Percentiles rank a stretch among this genome's conserved stretches.
phyloP scores from a whole-genome alignment of 2,113 vertebrate genomes.

The Myotis davidii region DNA sequence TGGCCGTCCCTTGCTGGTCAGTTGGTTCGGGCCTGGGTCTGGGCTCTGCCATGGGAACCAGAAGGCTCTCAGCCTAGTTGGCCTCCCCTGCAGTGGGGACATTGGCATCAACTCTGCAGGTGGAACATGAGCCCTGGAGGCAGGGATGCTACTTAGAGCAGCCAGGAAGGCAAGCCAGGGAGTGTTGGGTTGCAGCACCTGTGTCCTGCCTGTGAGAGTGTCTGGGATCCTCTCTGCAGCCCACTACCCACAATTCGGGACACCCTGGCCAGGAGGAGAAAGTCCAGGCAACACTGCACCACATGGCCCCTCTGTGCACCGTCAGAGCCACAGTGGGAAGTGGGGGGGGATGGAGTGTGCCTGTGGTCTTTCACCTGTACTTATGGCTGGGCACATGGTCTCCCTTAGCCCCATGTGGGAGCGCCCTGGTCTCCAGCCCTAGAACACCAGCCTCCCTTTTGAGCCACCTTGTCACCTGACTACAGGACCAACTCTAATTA shows the following conservation, averaged over 20 bases:
- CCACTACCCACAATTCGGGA: neutral
- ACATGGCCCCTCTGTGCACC: too few species aligned
- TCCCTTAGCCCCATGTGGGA: neutral
- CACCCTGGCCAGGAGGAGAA: neutral
- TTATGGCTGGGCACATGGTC: neutral
- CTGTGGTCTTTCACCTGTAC: neutral
- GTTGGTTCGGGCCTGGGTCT: neutral
- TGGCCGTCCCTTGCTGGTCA: neutral
- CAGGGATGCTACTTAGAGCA: fast-evolving
- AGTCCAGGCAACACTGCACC: neutral
- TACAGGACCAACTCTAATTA: slow-evolving; percentile 59
- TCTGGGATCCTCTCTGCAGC: neutral
- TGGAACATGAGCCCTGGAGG: neutral
- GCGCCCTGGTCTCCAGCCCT: neutral
- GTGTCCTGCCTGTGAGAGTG: neutral
- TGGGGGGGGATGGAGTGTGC: too few species aligned
- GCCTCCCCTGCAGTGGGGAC: neutral
- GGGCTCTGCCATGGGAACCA: neutral
- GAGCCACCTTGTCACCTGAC: neutral
- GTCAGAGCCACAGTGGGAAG: neutral
- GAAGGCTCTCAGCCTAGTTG: neutral
- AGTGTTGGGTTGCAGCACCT: neutral
- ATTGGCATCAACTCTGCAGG: neutral
- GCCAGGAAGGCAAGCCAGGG: neutral
- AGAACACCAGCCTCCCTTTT: neutral